These are phyloP conservation scores for Ryuthela nishihirai DNA, from an alignment of 2,888 invertebrate species.

Conservation along the genomic window DNA sequence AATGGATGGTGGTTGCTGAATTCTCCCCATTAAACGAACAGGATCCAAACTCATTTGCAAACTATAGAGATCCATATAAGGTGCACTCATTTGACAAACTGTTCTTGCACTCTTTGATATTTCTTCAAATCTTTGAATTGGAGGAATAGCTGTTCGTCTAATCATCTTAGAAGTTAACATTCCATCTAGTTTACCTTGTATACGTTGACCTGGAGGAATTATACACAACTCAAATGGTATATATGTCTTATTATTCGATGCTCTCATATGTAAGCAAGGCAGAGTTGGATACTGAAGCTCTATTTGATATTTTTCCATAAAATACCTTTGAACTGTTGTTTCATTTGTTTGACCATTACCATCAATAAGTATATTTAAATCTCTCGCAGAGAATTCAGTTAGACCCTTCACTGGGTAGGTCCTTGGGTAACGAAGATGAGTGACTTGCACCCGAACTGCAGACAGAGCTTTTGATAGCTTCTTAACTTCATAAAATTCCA, in stretches of 20 bases:
- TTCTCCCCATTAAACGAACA: too few relatives aligned
- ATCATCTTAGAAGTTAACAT: slow-evolving; percentile 2
- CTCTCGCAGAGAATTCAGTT: slow-evolving; percentile 5
- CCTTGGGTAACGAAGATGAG: slow-evolving; percentile 15
- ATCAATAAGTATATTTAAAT: background rate
- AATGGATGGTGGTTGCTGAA: too few relatives aligned
- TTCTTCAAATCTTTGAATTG: background rate
- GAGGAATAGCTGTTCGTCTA: background rate
- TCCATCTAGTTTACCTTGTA: background rate
- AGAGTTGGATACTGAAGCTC: background rate
- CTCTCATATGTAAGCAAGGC: slow-evolving; percentile 1
- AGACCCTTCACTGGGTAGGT: slow-evolving; percentile 17
- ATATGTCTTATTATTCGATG: background rate
- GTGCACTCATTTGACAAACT: background rate
- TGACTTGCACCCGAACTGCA: slow-evolving; percentile 10
- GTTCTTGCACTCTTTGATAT: background rate
- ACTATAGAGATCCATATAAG: background rate
- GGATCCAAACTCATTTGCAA: background rate
- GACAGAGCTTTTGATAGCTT: slow-evolving; percentile 10
- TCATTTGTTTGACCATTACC: background rate
- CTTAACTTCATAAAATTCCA: slow-evolving; percentile 1
- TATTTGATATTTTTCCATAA: background rate
- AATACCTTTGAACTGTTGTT: background rate
- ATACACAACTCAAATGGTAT: background rate
- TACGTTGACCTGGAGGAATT: background rate